A percentile compares a stretch with the other conserved stretches of the same genome.
Evolutionary conservation across 1,140 invertebrate genomes (phyloP).

Genomic region (Uloborus diversus): DNA sequence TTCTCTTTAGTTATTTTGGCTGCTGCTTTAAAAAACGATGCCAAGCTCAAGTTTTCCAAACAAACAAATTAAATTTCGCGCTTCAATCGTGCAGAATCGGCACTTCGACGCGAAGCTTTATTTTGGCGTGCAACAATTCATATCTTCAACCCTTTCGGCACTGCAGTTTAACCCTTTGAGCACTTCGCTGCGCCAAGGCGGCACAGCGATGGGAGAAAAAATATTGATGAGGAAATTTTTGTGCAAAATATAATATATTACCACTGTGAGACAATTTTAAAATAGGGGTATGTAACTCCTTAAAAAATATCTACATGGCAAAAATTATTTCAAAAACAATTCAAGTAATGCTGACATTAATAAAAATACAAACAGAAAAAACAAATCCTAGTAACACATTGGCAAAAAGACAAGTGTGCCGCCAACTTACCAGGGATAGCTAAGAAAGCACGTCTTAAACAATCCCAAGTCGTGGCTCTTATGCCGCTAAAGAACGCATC

Average conservation of each 20-base stretch:
- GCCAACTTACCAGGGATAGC: slow-evolving; percentile 22
- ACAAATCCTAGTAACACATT: neutral
- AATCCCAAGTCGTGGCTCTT: slow-evolving; percentile 33
- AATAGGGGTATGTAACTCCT: no score
- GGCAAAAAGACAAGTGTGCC: neutral
- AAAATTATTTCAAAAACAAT: neutral
- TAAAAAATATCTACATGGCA: no score
- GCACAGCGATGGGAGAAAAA: no score
- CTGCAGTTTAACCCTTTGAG: slow-evolving; percentile 20
- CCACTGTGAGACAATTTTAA: neutral
- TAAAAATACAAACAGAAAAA: neutral
- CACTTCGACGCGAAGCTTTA: slow-evolving; percentile 12
- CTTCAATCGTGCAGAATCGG: slow-evolving; percentile 1
- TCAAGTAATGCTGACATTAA: neutral
- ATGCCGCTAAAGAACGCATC: slow-evolving; percentile 46
- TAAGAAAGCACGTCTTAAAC: slow-evolving; percentile 26
- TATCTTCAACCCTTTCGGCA: slow-evolving; percentile 34
- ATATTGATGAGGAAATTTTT: no score
- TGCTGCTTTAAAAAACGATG: no score
- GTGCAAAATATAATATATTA: neutral
- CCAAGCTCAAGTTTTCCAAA: no score
- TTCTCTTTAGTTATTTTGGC: no score
- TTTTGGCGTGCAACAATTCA: slow-evolving; percentile 2
- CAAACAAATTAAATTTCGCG: slow-evolving; percentile 39
- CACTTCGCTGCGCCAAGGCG: slow-evolving; percentile 6